Percentiles rank a stretch among this genome's conserved stretches.
phyloP scores from a whole-genome alignment of 1,140 invertebrate species.

The Solen grandis region DNA sequence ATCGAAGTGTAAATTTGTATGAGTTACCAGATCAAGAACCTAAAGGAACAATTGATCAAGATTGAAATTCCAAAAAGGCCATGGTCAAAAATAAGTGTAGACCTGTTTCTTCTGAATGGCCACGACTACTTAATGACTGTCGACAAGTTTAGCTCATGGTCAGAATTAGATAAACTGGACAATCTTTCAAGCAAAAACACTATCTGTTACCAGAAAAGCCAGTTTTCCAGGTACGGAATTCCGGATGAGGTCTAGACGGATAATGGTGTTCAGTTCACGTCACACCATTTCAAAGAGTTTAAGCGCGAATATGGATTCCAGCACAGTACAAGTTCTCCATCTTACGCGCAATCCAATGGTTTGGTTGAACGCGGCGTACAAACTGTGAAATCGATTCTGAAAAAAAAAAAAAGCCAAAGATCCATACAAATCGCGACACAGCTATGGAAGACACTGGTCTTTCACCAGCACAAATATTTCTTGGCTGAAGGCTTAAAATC shows the following conservation, averaged over 20 bases:
- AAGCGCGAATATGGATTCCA: constrained; percentile 50
- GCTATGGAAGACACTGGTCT: constrained; percentile 1
- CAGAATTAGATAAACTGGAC: constrained; percentile 40
- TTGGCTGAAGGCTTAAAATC: constrained; percentile 20
- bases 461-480: constrained; percentile 10
- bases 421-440: constrained; percentile 4
- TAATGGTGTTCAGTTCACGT: constrained; percentile 62
- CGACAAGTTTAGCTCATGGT: constrained; percentile 46
- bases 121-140: constrained; percentile 52
- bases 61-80: constrained; percentile 20
- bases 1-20: constrained; percentile 26
- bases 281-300: constrained; percentile 51
- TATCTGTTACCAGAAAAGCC: constrained; percentile 49
- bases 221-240: constrained; percentile 58
- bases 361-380: constrained; percentile 57
- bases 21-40: neutral
- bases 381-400: constrained; percentile 53
- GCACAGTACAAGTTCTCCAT: constrained; percentile 54
- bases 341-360: constrained; percentile 55
- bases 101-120: constrained; percentile 55
- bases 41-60: constrained; percentile 41
- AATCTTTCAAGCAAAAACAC: constrained; percentile 40
- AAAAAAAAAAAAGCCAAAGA: constrained; percentile 4
- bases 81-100: constrained; percentile 26
- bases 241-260: constrained; percentile 55